Base-by-base conservation (phyloP, 2,888 invertebrate species). In the Aromia moschata region DNA sequence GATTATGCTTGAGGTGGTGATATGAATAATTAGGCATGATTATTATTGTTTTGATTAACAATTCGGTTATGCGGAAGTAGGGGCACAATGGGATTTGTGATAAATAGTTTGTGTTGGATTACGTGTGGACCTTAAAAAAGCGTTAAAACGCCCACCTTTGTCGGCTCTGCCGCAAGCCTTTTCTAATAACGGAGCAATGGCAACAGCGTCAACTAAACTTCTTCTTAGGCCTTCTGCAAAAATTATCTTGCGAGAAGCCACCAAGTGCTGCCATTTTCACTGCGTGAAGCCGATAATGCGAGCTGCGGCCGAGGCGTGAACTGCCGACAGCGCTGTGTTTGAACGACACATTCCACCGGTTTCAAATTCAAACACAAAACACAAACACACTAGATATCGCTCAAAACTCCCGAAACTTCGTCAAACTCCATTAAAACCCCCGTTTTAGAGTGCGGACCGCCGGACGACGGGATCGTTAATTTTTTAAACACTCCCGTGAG, bases 161-260 rank as follows among this genome's bases (percentile, higher is more conserved):
- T 71, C 77, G 78, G 77, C 78, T 75, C 73, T 71, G 78, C 77
- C 77, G 77, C 72, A 73, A 73, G 77, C 74, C 71, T 73, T 74
- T 76, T 76, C 73, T 69, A 73, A 70, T 75, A 72, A 70, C 63
- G 77, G 74, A 76, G 77, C 77, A 76, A 77, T 77, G 75, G 77
- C 79, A 77, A 78, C 75, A 77, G 77, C 81, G 84, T 84, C 84
- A 84, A 83, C 83, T 84, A 79, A 81, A 80, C 82, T 82, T 83
- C 83, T 83, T 83, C 80, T 83, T 83, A 69, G 83, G 81, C 74
- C 82, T 80, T 75, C 81, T 80, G 76, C 82, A 81, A 76, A 81
- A 82, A 81, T 81, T 80, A 81, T 81, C 80, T 77, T 79, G 80
- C 76, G 79, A 79, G 73, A 79, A 81, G 72, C 79, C 78, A 74